Conservation (phyloP, 1,140 invertebrate genomes). For the Drosophila nebulosa region DNA sequence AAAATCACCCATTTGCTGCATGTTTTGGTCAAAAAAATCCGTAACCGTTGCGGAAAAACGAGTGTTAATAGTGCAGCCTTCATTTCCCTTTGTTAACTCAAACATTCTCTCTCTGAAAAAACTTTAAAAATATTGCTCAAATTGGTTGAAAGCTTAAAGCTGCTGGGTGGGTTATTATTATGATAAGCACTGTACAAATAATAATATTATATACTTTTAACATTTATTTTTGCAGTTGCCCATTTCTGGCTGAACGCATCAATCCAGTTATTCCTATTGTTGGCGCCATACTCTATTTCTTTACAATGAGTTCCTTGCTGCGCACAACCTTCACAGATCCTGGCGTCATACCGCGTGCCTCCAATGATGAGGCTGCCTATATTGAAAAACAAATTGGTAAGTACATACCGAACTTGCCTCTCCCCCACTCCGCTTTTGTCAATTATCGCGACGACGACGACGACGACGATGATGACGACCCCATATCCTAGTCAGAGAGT, state of each 20-base stretch:
- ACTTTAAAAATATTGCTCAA: too few species aligned
- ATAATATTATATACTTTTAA: background rate
- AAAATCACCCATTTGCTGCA: too few species aligned
- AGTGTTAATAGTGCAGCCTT: too few species aligned
- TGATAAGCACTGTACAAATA: too few species aligned
- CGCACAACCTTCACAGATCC: conserved; percentile 97
- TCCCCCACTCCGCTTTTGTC: background rate
- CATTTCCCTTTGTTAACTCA: too few species aligned
- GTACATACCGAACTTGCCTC: conserved; percentile 19
- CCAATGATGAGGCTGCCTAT: conserved; percentile 94
- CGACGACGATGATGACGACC: too few species aligned
- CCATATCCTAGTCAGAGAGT: background rate
- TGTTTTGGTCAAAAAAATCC: too few species aligned
- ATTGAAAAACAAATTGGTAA: conserved; percentile 93
- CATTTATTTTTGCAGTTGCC: conserved; percentile 87
- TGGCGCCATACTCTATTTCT: conserved; percentile 92
- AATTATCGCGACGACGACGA: conserved; percentile 2
- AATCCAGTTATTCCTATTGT: conserved; percentile 94
- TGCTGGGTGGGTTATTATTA: too few species aligned
- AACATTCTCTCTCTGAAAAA: too few species aligned
- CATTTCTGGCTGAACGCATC: conserved; percentile 90
- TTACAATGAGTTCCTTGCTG: conserved; percentile 94
- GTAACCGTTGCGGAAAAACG: too few species aligned
- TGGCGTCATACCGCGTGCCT: conserved; percentile 95
- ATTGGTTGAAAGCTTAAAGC: too few species aligned